phyloP scores from a whole-genome alignment of 1,140 invertebrate genomes.

The Hetaerina americana region DNA sequence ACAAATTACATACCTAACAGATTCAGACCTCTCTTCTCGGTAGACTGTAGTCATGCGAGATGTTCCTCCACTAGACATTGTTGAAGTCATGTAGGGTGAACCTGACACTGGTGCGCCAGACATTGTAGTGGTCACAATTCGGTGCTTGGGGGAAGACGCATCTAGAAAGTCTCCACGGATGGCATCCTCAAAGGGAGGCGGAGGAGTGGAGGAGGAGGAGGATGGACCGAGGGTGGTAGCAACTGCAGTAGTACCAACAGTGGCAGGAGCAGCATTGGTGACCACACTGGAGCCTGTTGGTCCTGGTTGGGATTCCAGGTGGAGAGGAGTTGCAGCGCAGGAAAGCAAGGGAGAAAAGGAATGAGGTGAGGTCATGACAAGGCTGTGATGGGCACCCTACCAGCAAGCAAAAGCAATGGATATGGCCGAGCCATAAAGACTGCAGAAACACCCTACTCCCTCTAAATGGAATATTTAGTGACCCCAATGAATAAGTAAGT shows the following conservation, averaged over 20 bases:
- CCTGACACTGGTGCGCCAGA: slow-evolving; percentile 23
- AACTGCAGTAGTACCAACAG: slow-evolving; percentile 1
- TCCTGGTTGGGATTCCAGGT: neutral
- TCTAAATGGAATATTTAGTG: too few relatives aligned
- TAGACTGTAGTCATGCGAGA: slow-evolving; percentile 27
- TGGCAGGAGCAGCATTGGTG: neutral
- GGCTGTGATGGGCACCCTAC: too few relatives aligned
- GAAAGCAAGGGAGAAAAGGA: too few relatives aligned
- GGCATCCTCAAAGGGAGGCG: slow-evolving; percentile 71
- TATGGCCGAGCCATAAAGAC: too few relatives aligned
- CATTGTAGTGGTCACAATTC: slow-evolving; percentile 29
- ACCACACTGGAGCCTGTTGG: neutral
- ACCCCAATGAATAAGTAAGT: too few relatives aligned
- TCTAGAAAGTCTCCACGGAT: slow-evolving; percentile 12
- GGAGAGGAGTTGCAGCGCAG: too few relatives aligned
- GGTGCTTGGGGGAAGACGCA: slow-evolving; percentile 26
- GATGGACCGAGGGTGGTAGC: slow-evolving; percentile 7
- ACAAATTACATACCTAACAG: slow-evolving; percentile 27
- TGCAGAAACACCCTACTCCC: too few relatives aligned
- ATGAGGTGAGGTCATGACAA: too few relatives aligned
- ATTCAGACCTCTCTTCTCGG: slow-evolving; percentile 20
- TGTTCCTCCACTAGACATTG: slow-evolving; percentile 27
- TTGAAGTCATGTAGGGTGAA: slow-evolving; percentile 23
- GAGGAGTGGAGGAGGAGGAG: slow-evolving; percentile 72
- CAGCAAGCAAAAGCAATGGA: too few relatives aligned